Evolutionary conservation across 1,140 invertebrate genomes (phyloP), one percentile per base, ranked within the genome.

Genomic region (Acyrthosiphon pisum): DNA sequence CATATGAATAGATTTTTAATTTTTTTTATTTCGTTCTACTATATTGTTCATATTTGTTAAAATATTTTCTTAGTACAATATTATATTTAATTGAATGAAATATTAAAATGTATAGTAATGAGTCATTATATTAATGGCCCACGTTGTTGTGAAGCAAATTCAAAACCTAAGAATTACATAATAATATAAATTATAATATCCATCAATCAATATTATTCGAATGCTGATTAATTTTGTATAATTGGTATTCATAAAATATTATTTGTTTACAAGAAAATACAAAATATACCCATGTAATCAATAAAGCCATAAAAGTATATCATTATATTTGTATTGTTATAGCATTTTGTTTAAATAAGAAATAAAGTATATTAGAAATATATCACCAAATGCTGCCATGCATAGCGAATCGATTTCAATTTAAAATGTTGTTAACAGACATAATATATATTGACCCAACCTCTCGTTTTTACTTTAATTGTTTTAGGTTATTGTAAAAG

Each of bases 401-500:
- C 26, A 41, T 46, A 30, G 14, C 23, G 30, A 46, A 86, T 46
- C 9, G 11, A 1, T 30, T 76, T 4, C 14, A n/a, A 46, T 86
- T 44, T 46, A 46, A 30, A 86, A 86, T 14, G 1, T 86, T 46
- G 11, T 86, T 86, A 18, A 46, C 41, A 14, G 26, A 46, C 9
- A 86, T 46, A 86, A 86, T 46, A 86, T 84, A 44, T 7, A 46
- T 18, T 44, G 8, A 26, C 11, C 84, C 4, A 41, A 86, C 11
- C 18, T 46, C 7, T 88, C 53, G 18, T 88, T 88, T 53, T 35
- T 50, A 35, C 30, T 53, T 53, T 88, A 88, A 88, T 88, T 88
- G 46, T 88, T 53, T 22, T 88, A 53, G 20, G 87, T 88, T 88
- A 53, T 37, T 88, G n/a, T 88, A 50, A 35, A 88, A 48, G 7